Evolutionary conservation across 2,797 vertebrate species (phyloP).

Genomic region (Apogon hyalosoma): DNA sequence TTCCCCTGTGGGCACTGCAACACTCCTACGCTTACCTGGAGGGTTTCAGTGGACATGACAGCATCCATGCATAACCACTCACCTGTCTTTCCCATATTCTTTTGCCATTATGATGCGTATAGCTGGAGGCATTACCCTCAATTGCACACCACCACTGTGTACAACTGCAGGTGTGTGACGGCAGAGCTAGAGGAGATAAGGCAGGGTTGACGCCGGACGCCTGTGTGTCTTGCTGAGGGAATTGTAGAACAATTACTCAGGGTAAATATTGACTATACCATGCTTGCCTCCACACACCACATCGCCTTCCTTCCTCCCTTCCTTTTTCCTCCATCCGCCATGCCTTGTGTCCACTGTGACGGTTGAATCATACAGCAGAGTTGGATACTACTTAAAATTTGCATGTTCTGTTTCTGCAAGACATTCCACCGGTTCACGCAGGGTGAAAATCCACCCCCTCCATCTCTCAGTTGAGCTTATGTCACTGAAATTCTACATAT

Average conservation of each 20-base stretch:
- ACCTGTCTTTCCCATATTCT: conserved; percentile 23
- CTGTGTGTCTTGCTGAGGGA: conserved; percentile 55
- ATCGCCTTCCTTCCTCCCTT: conserved; percentile 10
- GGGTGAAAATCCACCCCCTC: conserved; percentile 9
- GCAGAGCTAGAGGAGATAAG: conserved; percentile 54
- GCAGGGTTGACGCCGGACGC: conserved; percentile 42
- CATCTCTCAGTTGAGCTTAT: conserved; percentile 20
- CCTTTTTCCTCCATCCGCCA: conserved; percentile 18
- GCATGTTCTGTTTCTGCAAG: conserved; percentile 35
- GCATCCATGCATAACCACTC: neutral
- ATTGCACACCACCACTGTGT: conserved; percentile 27
- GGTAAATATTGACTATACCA: conserved; percentile 72
- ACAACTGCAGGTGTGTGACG: conserved; percentile 19
- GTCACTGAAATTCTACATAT: conserved; percentile 4
- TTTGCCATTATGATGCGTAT: conserved; percentile 28
- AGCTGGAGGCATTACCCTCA: conserved; percentile 16
- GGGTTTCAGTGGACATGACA: conserved; percentile 43
- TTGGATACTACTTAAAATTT: conserved; percentile 40
- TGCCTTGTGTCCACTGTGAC: conserved; percentile 36
- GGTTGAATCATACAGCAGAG: conserved; percentile 30
- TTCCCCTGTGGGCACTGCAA: conserved; percentile 21
- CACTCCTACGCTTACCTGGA: conserved; percentile 44
- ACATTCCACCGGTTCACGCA: conserved; percentile 30
- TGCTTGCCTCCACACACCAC: conserved; percentile 48
- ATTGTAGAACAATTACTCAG: conserved; percentile 72